phyloP scores from a whole-genome alignment of 2,113 vertebrate genomes.

The Catharus fuscescens region DNA sequence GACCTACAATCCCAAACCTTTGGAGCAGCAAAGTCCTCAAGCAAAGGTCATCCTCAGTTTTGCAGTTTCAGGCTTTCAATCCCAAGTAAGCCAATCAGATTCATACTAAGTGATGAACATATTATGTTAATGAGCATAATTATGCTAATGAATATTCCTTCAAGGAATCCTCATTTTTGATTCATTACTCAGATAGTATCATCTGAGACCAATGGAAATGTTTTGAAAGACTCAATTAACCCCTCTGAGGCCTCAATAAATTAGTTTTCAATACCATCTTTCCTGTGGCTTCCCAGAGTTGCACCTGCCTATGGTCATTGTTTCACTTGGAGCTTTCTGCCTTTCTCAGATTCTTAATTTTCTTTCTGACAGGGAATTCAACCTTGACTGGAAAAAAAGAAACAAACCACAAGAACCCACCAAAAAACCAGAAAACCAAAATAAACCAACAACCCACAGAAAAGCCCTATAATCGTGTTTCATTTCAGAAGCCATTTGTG shows the following conservation, averaged over 20 bases:
- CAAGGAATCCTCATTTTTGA: slow-evolving; percentile 23
- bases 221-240: slow-evolving; percentile 22
- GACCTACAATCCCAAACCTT: neutral
- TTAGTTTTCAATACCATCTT: neutral
- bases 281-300: neutral
- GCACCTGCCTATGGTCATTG: neutral
- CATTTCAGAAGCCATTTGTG: neutral
- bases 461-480: neutral
- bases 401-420: neutral
- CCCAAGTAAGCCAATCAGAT: slow-evolving; percentile 20
- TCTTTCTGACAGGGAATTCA: neutral
- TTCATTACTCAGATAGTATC: neutral
- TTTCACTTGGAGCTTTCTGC: neutral
- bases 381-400: neutral
- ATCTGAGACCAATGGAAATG: slow-evolving; percentile 5
- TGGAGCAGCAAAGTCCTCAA: neutral
- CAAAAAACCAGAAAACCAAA: neutral
- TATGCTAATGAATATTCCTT: slow-evolving; percentile 43
- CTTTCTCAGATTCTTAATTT: neutral
- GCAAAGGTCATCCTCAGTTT: neutral
- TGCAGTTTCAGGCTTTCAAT: slow-evolving; percentile 22
- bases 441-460: accelerated
- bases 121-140: slow-evolving; percentile 44
- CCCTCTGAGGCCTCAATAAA: neutral
- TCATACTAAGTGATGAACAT: neutral